Conservation (phyloP, 2,797 vertebrate genomes). For the Heteromormyrus szaboi region DNA sequence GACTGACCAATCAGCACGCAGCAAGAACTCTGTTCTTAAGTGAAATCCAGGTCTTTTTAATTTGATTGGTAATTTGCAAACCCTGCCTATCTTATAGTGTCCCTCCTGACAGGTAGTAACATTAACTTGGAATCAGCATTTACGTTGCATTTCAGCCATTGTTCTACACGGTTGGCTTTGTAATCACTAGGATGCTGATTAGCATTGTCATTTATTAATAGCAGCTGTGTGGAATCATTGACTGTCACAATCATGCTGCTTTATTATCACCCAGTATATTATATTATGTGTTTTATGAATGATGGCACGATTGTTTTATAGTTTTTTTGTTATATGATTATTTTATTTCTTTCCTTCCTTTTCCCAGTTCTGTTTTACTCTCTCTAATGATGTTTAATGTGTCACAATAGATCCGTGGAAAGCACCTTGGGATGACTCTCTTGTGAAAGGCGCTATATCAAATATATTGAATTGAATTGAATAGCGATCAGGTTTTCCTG, state of each 20-base stretch:
- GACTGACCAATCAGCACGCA: not conserved
- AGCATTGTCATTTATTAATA: not conserved
- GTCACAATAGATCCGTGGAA: not conserved
- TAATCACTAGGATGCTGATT: not conserved
- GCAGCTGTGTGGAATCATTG: not conserved
- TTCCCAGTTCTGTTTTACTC: not conserved
- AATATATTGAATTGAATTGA: not conserved
- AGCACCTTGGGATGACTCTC: not conserved
- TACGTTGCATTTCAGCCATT: not conserved
- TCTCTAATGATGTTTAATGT: not conserved
- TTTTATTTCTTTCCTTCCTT: not conserved
- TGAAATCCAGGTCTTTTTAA: not conserved
- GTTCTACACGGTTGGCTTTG: not conserved
- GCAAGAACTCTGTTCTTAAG: not conserved
- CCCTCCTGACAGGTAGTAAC: not conserved
- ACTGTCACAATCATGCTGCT: not conserved
- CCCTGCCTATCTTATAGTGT: not conserved
- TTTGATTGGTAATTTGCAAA: not conserved
- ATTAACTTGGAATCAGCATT: not conserved
- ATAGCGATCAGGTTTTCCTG: not conserved
- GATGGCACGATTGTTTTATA: not conserved
- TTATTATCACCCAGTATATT: not conserved
- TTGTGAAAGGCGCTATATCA: not conserved
- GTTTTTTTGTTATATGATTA: not conserved
- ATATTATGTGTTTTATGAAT: not conserved